Evolutionary conservation across 2,888 invertebrate species (phyloP), one percentile per base, ranked within the genome.

Genomic region (Dorcus parallelipipedus): DNA sequence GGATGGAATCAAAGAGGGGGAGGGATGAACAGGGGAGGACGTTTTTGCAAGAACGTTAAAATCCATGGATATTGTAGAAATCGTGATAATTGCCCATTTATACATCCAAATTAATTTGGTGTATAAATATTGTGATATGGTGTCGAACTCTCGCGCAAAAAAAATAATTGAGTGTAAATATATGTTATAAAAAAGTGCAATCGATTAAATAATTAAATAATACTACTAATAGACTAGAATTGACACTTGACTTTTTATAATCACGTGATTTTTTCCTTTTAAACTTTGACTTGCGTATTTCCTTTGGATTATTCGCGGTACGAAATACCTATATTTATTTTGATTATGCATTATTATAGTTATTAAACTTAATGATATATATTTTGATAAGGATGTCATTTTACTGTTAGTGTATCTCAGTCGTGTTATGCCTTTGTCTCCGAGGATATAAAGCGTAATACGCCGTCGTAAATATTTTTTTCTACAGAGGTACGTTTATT

Each of bases 31-130:
- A 74, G 78, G 59, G 79, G 82, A 41, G 76, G 81, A 9, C 61
- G 82, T 81, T 41, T 84, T 81, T 94, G 93, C 74, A 87, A 90
- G 73, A 89, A 91, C 74, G 90, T 90, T 71, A 87, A 89, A 74
- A 87, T 88, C 69, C 86, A 85, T 68, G 93, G 93, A 1, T 90
- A 86, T 61, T 95, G 95, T 79, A 82, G 91, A 52, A 86, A 90
- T 73, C 91, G 91, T 55, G 90, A 90, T 68, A 87, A 87, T 67
- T 95, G 95, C 78, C 86, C 87, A 54, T 95, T 90, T 76, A 80
- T 92, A 66, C 95, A 95, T 81, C 91, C 91, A 8, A 71, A 68
- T 57, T 70, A 55, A 64, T 23, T 10, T n/a, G 17, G 33, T 10
- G 33, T 42, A 23, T 7, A 51, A 33, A 6, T 33, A 33, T 33